Percentiles rank a stretch among this genome's conserved stretches.
Evolutionary conservation across 1,140 invertebrate genomes (phyloP).

Genomic region (Bombus superbus): DNA sequence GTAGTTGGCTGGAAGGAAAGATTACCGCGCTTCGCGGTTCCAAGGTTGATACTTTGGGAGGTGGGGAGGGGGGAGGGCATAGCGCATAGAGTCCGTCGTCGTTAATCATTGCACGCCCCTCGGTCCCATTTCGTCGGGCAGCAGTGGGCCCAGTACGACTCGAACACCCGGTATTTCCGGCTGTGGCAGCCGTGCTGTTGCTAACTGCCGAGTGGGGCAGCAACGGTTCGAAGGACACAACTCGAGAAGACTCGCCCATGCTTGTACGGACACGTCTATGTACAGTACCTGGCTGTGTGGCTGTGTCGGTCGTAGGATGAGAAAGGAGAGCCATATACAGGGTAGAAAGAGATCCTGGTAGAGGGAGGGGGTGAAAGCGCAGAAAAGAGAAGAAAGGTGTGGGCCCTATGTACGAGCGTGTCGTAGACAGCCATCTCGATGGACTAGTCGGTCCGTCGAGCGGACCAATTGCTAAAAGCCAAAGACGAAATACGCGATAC

Average conservation of each 20-base stretch:
- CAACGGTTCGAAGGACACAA: constrained; percentile 69
- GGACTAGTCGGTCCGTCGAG: too few species aligned
- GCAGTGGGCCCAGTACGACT: constrained; percentile 35
- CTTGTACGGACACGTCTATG: neutral
- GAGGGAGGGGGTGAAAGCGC: neutral
- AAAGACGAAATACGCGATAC: constrained; percentile 3
- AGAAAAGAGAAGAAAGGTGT: neutral
- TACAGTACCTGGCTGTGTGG: neutral
- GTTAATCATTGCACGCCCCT: constrained; percentile 24
- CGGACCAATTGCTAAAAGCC: constrained; percentile 7
- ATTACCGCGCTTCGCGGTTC: neutral
- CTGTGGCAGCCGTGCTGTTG: constrained; percentile 69
- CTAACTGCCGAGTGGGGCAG: constrained; percentile 77
- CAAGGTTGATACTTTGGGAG: neutral
- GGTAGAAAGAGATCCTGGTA: neutral
- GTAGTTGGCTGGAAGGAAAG: neutral
- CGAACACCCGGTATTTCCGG: constrained; percentile 78
- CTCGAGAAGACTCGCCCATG: constrained; percentile 37
- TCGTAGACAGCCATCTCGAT: neutral
- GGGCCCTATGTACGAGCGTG: constrained; percentile 13
- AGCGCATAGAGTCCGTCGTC: neutral
- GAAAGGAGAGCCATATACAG: constrained; percentile 1
- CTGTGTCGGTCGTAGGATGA: neutral
- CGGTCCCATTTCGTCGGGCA: constrained; percentile 24
- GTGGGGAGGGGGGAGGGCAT: neutral